Percentiles rank a stretch among this genome's conserved stretches.
phyloP scores from a whole-genome alignment of 2,113 vertebrate species.

The Physeter macrocephalus region DNA sequence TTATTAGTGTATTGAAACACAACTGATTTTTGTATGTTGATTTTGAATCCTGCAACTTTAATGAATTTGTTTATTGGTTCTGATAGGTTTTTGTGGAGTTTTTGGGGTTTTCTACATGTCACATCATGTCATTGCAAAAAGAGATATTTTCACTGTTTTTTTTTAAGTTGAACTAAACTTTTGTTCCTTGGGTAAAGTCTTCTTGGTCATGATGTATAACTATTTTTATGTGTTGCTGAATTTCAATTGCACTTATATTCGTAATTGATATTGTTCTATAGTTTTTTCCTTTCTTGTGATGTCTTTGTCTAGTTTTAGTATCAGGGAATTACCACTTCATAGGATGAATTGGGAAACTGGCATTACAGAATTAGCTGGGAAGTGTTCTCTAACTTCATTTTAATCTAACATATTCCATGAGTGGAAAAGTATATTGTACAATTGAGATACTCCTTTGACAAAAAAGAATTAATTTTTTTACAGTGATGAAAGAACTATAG shows the following conservation, averaged over 20 bases:
- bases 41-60: background rate
- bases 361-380: background rate
- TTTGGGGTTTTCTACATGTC: background rate
- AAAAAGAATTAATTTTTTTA: constrained; percentile 59
- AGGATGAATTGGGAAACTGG: background rate
- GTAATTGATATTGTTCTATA: background rate
- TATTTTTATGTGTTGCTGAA: background rate
- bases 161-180: background rate
- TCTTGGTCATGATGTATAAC: background rate
- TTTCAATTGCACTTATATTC: background rate
- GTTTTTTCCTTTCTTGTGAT: background rate
- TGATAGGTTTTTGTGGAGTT: background rate
- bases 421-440: constrained; percentile 21
- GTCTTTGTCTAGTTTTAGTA: background rate
- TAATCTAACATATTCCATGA: constrained; percentile 55
- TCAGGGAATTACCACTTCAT: background rate
- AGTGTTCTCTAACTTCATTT: constrained; percentile 28
- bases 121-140: background rate
- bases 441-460: constrained; percentile 71
- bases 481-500: constrained; percentile 2
- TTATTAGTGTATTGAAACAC: background rate
- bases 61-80: background rate
- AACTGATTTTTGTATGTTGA: background rate
- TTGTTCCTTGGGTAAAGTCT: background rate
- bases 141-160: background rate